These are phyloP conservation scores for Syrista parreyssii DNA, from an alignment of 2,888 invertebrate species.

Conservation along the genomic window DNA sequence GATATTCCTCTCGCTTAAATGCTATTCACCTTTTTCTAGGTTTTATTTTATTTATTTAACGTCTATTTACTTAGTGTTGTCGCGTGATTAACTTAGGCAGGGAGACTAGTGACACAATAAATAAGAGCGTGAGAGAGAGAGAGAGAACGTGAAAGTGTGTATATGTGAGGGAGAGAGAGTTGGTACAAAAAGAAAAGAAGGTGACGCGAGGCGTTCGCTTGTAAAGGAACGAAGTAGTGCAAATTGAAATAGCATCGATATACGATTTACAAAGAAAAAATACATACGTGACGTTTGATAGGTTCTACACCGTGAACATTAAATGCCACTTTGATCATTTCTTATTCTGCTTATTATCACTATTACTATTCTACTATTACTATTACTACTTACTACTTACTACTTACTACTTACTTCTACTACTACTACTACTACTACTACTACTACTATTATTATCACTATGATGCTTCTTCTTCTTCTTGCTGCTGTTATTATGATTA, in stretches of 20 bases:
- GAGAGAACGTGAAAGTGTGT: not conserved
- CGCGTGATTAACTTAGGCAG: constrained; percentile 1
- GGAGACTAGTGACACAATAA: not conserved
- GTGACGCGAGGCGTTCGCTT: constrained; percentile 1
- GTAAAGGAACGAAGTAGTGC: not conserved
- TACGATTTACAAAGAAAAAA: not conserved
- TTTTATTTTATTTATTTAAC: constrained; percentile 8
- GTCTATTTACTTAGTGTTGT: constrained; percentile 7
- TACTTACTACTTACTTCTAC: constrained; percentile 29
- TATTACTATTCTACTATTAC: constrained; percentile 27
- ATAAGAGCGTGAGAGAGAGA: not conserved
- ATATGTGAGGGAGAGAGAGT: not conserved
- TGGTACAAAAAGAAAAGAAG: not conserved
- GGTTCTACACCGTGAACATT: not conserved
- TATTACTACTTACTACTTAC: constrained; percentile 30
- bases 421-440: constrained; percentile 32
- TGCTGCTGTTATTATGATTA: not conserved
- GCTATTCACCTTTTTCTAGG: constrained; percentile 3
- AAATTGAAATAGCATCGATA: not conserved
- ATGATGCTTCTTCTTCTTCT: constrained; percentile 30
- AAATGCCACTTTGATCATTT: constrained; percentile 1
- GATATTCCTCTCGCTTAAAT: not conserved
- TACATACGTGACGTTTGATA: not conserved
- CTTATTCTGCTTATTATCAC: constrained; percentile 17
- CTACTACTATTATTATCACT: constrained; percentile 44